Percentiles rank a stretch among this genome's conserved stretches.
Conservation (phyloP, 64 coral and sea anemone species). For the Catalaphyllia jardinei region DNA sequence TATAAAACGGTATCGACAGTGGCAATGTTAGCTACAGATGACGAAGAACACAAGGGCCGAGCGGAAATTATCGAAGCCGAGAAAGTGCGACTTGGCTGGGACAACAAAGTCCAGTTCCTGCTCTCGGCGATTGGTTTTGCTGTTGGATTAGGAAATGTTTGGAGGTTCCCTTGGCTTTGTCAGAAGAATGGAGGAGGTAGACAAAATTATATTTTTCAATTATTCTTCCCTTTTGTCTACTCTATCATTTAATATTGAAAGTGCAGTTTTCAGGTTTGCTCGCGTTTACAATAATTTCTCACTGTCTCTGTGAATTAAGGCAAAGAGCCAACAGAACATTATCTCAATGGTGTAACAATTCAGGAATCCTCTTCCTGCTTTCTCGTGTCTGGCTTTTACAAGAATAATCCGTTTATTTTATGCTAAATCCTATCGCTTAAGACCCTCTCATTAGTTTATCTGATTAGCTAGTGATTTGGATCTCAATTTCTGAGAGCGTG, state of each 20-base stretch:
- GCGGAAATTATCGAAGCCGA: background rate
- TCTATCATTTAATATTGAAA: background rate
- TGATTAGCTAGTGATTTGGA: too few species aligned
- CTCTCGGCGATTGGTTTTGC: slow-evolving; percentile 56
- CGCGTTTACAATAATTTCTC: background rate
- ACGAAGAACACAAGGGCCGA: background rate
- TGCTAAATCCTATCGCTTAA: too few species aligned
- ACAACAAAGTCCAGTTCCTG: slow-evolving; percentile 55
- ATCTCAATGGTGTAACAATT: too few species aligned
- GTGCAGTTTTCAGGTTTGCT: background rate
- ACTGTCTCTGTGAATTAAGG: too few species aligned
- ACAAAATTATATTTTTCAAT: background rate
- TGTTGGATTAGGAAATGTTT: slow-evolving; percentile 64
- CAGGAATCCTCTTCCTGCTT: too few species aligned
- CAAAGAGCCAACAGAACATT: too few species aligned
- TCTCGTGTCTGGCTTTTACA: too few species aligned
- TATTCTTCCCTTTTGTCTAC: background rate
- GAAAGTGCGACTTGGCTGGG: slow-evolving; percentile 46
- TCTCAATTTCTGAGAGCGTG: too few species aligned
- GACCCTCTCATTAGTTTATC: too few species aligned
- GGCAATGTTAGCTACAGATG: background rate
- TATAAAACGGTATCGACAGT: slow-evolving; percentile 20
- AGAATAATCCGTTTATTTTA: too few species aligned
- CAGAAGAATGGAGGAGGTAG: slow-evolving; percentile 72
- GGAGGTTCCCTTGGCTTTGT: slow-evolving; percentile 72